Base-by-base conservation (phyloP, 2,888 invertebrate genomes). In the Cantharis rufa region DNA sequence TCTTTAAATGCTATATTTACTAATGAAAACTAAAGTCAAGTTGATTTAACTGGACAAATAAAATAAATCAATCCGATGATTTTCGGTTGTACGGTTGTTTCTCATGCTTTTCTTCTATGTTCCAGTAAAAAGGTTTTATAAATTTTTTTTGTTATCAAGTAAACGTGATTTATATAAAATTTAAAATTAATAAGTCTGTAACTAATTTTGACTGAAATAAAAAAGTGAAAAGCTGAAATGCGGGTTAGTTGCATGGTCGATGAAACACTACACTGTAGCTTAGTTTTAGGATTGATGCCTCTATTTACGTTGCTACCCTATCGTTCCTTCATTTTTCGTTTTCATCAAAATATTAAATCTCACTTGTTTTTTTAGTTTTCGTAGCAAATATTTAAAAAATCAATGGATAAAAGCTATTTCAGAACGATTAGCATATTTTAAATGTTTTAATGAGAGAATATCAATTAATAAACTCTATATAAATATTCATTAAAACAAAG, bases 401-500 rank as follows among this genome's bases (percentile, higher is more conserved):
- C n/a, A n/a, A n/a, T n/a, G 24, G 24, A 1, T 24, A 24, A 24
- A 24, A 24, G 4, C 0, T 24, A 4, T 13, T 32, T 11, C 13
- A 13, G 13, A 13, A 4, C 32, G 13, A 13, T 13, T 32, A 13
- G 13, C 4, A 32, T 13, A 13, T 32, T 48, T 48, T n/a, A 48
- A 48, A 48, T 48, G 13, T 48, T 48, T 48, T 48, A 48, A n/a
- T n/a, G 9, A n/a, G 48, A n/a, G n/a, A 48, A 48, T 48, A 48
- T n/a, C 13, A 48, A 48, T 48, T 48, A 48, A 48, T 48, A n/a
- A 48, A 48, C 48, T 13, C 32, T n/a, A n/a, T 5, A 48, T 48
- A 48, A 48, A 66, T 66, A 21, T 66, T 73, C 74, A 78, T 74
- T 76, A 71, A 72, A 78, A 76, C 76, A 76, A 76, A 76, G 74